Evolutionary conservation across 2,113 vertebrate genomes (phyloP).

Genomic region (Archilochus colubris): DNA sequence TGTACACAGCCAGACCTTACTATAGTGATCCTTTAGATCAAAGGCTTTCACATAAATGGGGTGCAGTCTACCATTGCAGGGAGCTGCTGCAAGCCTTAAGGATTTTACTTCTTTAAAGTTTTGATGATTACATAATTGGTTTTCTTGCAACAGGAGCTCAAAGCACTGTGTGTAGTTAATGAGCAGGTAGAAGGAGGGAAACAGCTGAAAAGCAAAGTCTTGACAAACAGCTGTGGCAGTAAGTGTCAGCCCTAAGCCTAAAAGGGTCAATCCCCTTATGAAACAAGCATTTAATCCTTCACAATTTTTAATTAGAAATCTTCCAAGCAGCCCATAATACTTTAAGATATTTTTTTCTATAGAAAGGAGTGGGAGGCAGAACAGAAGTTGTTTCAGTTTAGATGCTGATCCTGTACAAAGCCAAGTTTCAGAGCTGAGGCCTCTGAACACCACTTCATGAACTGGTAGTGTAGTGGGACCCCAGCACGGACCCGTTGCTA

Average conservation of each 20-base stretch:
- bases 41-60: constrained; percentile 50
- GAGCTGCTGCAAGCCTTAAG: constrained; percentile 20
- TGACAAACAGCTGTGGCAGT: constrained; percentile 28
- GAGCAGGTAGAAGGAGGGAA: constrained; percentile 49
- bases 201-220: constrained; percentile 55
- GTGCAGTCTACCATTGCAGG: constrained; percentile 38
- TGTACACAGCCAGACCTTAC: constrained; percentile 38
- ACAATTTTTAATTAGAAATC: constrained; percentile 49
- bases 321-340: constrained; percentile 11
- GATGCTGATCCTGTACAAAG: neutral
- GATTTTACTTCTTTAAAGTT: constrained; percentile 62
- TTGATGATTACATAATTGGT: neutral
- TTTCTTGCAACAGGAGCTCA: constrained; percentile 25
- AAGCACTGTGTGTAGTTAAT: constrained; percentile 9
- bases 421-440: neutral
- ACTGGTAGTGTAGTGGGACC: neutral
- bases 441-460: neutral
- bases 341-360: neutral
- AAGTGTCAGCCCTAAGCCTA: neutral
- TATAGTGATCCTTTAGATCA: constrained; percentile 55
- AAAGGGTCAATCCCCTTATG: constrained; percentile 36
- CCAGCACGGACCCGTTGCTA: neutral
- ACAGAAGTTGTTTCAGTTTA: neutral
- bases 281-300: constrained; percentile 51
- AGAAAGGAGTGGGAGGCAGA: neutral